Percentiles rank a stretch among this genome's conserved stretches.
These are phyloP conservation scores for Luehdorfia chinensis DNA, from an alignment of 1,140 invertebrate genomes.

Conservation along the genomic window DNA sequence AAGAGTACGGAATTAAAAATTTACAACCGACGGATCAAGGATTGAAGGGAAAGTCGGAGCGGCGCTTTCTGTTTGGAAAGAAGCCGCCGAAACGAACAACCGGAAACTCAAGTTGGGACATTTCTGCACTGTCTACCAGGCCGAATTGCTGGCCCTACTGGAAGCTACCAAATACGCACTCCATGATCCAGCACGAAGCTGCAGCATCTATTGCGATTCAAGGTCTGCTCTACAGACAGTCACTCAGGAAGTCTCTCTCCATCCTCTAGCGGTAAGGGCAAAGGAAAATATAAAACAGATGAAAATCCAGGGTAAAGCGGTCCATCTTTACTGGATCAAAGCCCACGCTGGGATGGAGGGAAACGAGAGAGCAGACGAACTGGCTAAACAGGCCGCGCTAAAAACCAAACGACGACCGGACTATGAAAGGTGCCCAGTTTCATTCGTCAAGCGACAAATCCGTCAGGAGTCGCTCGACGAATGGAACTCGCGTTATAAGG, in stretches of 20 bases:
- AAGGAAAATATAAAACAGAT: neutral
- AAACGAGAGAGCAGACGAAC: slow-evolving; percentile 20
- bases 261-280: slow-evolving; percentile 19
- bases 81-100: too few relatives aligned
- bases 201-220: too few relatives aligned
- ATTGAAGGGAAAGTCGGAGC: too few relatives aligned
- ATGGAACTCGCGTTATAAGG: slow-evolving; percentile 1
- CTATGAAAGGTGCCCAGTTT: neutral
- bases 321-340: slow-evolving; percentile 21
- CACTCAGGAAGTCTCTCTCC: neutral
- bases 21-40: too few relatives aligned
- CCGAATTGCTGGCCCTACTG: too few relatives aligned
- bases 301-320: slow-evolving; percentile 1
- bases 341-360: slow-evolving; percentile 17
- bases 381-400: slow-evolving; percentile 20
- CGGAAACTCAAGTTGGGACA: too few relatives aligned
- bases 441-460: neutral
- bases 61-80: too few relatives aligned
- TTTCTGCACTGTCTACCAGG: too few relatives aligned
- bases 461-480: neutral
- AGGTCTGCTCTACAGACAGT: slow-evolving; percentile 23
- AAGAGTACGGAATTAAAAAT: too few relatives aligned
- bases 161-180: too few relatives aligned
- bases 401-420: neutral
- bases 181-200: too few relatives aligned